These are phyloP conservation scores for Falco columbarius DNA, from an alignment of 2,797 vertebrate species.

Conservation along the genomic window DNA sequence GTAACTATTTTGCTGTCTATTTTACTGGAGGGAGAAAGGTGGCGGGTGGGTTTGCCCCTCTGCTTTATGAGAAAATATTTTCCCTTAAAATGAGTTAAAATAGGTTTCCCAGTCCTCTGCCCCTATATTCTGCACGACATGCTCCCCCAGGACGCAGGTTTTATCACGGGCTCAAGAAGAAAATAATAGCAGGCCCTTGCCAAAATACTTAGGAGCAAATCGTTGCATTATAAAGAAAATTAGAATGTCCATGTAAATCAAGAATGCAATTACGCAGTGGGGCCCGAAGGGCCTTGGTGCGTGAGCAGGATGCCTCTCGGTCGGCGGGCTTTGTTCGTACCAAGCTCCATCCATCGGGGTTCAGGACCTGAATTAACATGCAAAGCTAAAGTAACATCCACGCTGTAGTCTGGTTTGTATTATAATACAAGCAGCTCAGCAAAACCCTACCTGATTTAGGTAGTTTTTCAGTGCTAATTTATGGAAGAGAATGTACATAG, in stretches of 20 bases:
- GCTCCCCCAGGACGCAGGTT: not conserved
- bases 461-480: constrained; percentile 76
- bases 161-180: not conserved
- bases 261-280: not conserved
- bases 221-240: constrained; percentile 24
- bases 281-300: not conserved
- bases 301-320: not conserved
- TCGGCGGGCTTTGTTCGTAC: not conserved
- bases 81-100: not conserved
- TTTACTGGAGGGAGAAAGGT: not conserved
- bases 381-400: constrained; percentile 24
- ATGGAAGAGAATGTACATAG: constrained; percentile 64
- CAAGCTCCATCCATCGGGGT: not conserved
- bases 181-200: constrained; percentile 26
- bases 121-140: not conserved
- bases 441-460: constrained; percentile 77
- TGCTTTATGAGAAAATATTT: not conserved
- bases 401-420: constrained; percentile 69
- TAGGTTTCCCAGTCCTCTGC: not conserved
- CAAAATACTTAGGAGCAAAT: constrained; percentile 39
- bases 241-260: constrained; percentile 26
- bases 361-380: constrained; percentile 34
- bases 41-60: not conserved
- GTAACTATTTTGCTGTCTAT: not conserved
- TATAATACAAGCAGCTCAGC: constrained; percentile 72